Conservation (phyloP, 2,888 invertebrate genomes). For the Alviniconcha strummeri region DNA sequence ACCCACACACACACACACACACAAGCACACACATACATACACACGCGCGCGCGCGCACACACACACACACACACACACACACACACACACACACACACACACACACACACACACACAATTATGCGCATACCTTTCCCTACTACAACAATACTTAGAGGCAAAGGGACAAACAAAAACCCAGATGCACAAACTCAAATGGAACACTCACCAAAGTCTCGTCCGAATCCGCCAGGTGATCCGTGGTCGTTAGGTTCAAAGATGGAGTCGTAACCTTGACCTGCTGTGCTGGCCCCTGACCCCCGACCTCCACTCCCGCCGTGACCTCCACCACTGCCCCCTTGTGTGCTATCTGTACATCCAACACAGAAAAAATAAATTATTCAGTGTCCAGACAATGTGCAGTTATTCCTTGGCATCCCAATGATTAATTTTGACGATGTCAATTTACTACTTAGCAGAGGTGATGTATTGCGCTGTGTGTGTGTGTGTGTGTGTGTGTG, state of each 20-base stretch:
- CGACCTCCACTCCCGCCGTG: constrained; percentile 64
- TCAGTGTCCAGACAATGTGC: too few species aligned
- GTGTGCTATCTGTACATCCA: constrained; percentile 43
- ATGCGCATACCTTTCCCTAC: neutral
- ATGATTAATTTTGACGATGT: too few species aligned
- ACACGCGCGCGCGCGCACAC: neutral
- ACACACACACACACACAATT: neutral
- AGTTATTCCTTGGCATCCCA: too few species aligned
- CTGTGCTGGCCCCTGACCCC: constrained; percentile 45
- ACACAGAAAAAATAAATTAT: neutral
- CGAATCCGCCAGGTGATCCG: constrained; percentile 59
- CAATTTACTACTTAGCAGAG: too few species aligned
- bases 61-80: constrained; percentile 3
- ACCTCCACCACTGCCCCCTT: constrained; percentile 63
- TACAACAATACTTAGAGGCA: neutral
- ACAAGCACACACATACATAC: neutral
- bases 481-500: neutral
- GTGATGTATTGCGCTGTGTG: neutral
- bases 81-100: constrained; percentile 9
- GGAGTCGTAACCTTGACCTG: constrained; percentile 55
- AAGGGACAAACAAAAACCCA: neutral
- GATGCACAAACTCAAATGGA: neutral
- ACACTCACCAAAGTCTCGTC: constrained; percentile 49
- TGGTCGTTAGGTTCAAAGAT: constrained; percentile 48
- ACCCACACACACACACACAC: constrained; percentile 4